Percentiles rank a stretch among this genome's conserved stretches.
Evolutionary conservation across 2,888 invertebrate species (phyloP).

Genomic region (Rugalucina vietnamica): DNA sequence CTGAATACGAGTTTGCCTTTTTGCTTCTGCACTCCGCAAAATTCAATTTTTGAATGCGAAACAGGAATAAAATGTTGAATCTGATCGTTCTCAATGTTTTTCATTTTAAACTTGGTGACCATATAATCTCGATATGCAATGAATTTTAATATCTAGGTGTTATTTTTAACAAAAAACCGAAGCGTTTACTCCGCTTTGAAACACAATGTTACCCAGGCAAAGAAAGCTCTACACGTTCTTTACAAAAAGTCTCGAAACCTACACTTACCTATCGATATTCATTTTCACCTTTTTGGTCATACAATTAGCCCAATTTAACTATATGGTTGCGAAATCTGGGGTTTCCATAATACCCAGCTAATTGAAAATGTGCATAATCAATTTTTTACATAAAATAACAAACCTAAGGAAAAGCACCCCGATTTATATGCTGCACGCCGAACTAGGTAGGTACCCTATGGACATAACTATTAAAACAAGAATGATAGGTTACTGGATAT

Average conservation of each 20-base stretch:
- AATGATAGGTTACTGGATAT: constrained; percentile 19
- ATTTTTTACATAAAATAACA: constrained; percentile 10
- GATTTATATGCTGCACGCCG: constrained; percentile 13
- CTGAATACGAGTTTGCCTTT: too few relatives aligned
- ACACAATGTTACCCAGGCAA: neutral
- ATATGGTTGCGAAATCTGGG: neutral
- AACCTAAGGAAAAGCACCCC: constrained; percentile 14
- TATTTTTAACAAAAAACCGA: neutral
- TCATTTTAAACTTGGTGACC: neutral
- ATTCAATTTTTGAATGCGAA: too few relatives aligned
- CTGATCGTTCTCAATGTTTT: too few relatives aligned
- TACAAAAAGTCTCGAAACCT: neutral
- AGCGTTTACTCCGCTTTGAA: neutral
- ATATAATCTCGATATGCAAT: neutral
- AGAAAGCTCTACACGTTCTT: constrained; percentile 8
- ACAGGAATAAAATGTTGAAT: too few relatives aligned
- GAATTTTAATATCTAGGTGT: constrained; percentile 19
- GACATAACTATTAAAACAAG: neutral
- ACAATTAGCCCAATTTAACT: neutral
- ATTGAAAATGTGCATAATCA: constrained; percentile 12
- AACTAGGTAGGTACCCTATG: neutral
- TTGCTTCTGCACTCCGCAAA: too few relatives aligned
- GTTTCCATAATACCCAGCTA: neutral
- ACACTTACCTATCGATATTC: constrained; percentile 1
- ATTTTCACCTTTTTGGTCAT: neutral